These are phyloP conservation scores for Tolmerus cingulatus DNA, from an alignment of 2,888 invertebrate genomes.

Conservation along the genomic window DNA sequence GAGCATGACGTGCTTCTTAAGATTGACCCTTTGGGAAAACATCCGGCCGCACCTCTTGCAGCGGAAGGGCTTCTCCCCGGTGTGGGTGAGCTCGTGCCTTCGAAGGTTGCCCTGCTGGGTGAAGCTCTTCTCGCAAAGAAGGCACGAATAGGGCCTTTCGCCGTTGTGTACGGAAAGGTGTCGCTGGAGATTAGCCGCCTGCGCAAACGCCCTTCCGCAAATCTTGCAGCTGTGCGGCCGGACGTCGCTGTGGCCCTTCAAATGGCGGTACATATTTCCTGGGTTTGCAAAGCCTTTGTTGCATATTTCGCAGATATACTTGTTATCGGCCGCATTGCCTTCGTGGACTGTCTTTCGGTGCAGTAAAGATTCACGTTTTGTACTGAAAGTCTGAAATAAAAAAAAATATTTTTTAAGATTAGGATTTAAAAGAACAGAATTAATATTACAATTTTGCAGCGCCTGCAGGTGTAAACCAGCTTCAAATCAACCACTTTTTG, in stretches of 20 bases:
- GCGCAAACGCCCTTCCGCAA: conserved; percentile 61
- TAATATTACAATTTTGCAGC: conserved; percentile 34
- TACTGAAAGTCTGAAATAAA: conserved; percentile 56
- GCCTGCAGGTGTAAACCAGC: conserved; percentile 2
- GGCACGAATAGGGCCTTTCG: conserved; percentile 60
- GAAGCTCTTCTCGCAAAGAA: conserved; percentile 60
- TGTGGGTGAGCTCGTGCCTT: conserved; percentile 62
- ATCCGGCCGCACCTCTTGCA: conserved; percentile 61
- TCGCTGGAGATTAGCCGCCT: conserved; percentile 59
- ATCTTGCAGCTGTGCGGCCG: conserved; percentile 59
- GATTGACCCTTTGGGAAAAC: conserved; percentile 61
- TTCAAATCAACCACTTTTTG: neutral
- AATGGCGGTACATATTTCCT: conserved; percentile 61
- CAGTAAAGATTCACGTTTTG: conserved; percentile 61
- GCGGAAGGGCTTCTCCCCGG: conserved; percentile 62
- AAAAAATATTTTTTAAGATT: neutral
- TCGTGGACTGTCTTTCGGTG: conserved; percentile 60
- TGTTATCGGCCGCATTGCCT: conserved; percentile 58
- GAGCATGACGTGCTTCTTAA: conserved; percentile 62
- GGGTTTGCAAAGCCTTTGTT: conserved; percentile 61
- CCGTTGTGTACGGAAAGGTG: conserved; percentile 62
- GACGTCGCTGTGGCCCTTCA: conserved; percentile 63
- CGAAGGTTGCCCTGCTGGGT: conserved; percentile 62
- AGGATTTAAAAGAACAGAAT: neutral
- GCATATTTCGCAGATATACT: conserved; percentile 60